Conservation (phyloP, 2,113 vertebrate species). For the Addax nasomaculatus region DNA sequence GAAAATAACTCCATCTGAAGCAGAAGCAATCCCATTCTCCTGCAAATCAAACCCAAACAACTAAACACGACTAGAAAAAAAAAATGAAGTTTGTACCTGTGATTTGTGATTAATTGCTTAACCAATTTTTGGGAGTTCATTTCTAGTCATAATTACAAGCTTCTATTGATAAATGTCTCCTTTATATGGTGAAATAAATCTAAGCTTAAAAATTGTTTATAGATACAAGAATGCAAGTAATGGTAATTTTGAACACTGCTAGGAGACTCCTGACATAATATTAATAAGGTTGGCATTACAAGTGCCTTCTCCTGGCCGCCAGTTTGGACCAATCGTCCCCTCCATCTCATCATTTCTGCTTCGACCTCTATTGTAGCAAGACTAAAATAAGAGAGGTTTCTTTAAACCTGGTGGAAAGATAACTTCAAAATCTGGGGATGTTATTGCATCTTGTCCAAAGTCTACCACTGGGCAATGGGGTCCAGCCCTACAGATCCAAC, state of each 20-base stretch:
- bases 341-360: neutral
- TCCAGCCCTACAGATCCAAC: neutral
- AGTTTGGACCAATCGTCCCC: neutral
- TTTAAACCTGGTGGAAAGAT: neutral
- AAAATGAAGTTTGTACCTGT: neutral
- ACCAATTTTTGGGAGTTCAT: neutral
- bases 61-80: constrained; percentile 46
- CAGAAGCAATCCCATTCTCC: constrained; percentile 19
- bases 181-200: constrained; percentile 41
- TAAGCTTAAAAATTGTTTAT: constrained; percentile 36
- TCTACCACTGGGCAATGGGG: neutral
- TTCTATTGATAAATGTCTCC: constrained; percentile 18
- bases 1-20: constrained; percentile 65
- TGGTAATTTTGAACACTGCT: neutral
- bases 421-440: neutral
- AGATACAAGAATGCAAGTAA: constrained; percentile 14
- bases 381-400: neutral
- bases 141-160: neutral
- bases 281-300: neutral
- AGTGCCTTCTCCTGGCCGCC: neutral
- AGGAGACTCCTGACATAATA: neutral
- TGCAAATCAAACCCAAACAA: constrained; percentile 65
- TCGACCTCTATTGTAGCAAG: neutral
- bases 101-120: constrained; percentile 50
- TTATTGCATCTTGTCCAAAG: neutral